Percentiles rank a stretch among this genome's conserved stretches.
Conservation (phyloP, 2,888 invertebrate genomes). For the Dryobotodes eremita region DNA sequence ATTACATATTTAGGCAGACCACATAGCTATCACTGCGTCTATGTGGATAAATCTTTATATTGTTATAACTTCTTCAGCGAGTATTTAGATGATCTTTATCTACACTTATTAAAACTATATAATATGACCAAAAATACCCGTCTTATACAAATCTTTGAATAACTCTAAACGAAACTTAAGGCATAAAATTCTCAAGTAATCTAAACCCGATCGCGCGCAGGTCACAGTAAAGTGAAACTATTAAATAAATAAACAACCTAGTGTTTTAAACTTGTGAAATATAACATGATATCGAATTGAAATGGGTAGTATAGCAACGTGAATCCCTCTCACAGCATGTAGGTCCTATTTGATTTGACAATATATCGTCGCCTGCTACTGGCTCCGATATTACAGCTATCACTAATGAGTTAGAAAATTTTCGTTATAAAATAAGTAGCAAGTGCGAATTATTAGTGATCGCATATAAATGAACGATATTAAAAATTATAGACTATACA, state of each 20-base stretch:
- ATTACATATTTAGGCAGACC: conserved; percentile 55
- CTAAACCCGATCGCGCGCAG: conserved; percentile 39
- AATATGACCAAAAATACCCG: conserved; percentile 67
- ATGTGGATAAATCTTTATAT: conserved; percentile 43
- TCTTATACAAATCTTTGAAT: conserved; percentile 64
- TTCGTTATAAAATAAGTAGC: conserved; percentile 48
- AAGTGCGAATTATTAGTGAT: conserved; percentile 54
- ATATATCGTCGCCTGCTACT: conserved; percentile 56
- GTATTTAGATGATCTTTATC: conserved; percentile 62
- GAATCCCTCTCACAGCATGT: conserved; percentile 30
- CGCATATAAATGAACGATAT: conserved; percentile 50
- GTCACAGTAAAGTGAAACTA: conserved; percentile 33
- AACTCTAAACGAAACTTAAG: conserved; percentile 62
- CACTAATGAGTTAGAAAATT: conserved; percentile 28
- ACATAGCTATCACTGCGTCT: conserved; percentile 30
- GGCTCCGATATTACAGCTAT: conserved; percentile 18
- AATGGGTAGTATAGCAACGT: conserved; percentile 24
- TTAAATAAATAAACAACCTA: conserved; percentile 53
- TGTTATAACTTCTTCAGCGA: conserved; percentile 52
- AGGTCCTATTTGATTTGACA: conserved; percentile 45
- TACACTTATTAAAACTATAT: conserved; percentile 62
- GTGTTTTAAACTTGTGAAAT: conserved; percentile 54
- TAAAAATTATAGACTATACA: conserved; percentile 59
- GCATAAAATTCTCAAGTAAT: conserved; percentile 26
- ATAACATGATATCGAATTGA: conserved; percentile 54